Evolutionary conservation across 1,140 invertebrate genomes (phyloP).

Genomic region (Drosophila suzukii): DNA sequence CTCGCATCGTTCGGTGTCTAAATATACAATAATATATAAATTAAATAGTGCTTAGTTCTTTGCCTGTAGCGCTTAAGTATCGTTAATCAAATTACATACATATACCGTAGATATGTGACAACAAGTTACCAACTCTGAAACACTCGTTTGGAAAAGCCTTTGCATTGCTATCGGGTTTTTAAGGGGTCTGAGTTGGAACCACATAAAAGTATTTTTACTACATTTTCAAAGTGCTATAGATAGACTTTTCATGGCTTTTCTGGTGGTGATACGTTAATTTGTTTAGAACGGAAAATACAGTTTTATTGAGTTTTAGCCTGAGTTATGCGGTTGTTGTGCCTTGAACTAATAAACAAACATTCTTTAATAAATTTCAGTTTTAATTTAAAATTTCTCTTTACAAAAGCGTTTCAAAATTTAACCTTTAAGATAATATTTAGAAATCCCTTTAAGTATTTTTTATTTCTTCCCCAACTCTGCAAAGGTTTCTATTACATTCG

Average conservation of each 20-base stretch:
- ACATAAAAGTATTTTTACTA: not conserved
- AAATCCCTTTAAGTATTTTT: too few species aligned
- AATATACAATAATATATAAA: slow-evolving; percentile 71
- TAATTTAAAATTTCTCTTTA: too few species aligned
- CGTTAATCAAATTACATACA: slow-evolving; percentile 35
- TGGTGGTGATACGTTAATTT: slow-evolving; percentile 2
- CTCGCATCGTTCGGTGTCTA: slow-evolving; percentile 45
- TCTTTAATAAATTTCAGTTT: too few species aligned
- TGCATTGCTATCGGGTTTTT: slow-evolving; percentile 24
- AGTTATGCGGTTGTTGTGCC: too few species aligned
- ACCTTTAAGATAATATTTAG: too few species aligned
- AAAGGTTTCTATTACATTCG: slow-evolving; percentile 15
- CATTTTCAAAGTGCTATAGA: slow-evolving; percentile 6
- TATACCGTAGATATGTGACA: slow-evolving; percentile 51
- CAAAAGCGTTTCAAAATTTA: too few species aligned
- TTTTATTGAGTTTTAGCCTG: too few species aligned
- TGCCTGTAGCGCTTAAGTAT: slow-evolving; percentile 76
- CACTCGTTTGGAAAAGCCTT: slow-evolving; percentile 16
- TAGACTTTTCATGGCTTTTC: not conserved
- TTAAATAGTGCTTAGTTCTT: slow-evolving; percentile 76
- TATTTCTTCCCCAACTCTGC: not conserved
- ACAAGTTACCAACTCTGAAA: slow-evolving; percentile 45
- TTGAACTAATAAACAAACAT: too few species aligned
- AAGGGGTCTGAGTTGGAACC: not conserved
- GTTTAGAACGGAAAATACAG: not conserved